Evolutionary conservation across 2,888 invertebrate species (phyloP), one percentile per base, ranked within the genome.

Genomic region (Acanthosoma haemorrhoidale): DNA sequence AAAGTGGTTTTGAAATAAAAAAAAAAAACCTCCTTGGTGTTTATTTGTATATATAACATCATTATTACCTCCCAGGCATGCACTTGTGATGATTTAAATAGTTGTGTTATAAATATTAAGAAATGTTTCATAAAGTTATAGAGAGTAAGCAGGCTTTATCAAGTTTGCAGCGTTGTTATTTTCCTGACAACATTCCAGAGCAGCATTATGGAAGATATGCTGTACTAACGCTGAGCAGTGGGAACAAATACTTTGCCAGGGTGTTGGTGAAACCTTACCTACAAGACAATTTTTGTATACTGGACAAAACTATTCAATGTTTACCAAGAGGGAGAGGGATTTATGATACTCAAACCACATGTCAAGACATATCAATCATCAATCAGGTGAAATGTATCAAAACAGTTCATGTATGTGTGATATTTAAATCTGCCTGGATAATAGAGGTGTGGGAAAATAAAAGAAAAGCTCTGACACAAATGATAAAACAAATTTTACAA

Each of bases 401-500:
- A 61, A 69, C 67, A 16, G 60, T 75, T 18, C 66, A 67, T 63
- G n/a, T 76, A 8, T 71, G 75, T 38, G 29, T 76, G 29, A 72
- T 76, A 39, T 74, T 76, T 29, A 71, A 73, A 39, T 61, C 69
- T 69, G 57, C 74, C 15, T 36, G 67, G 13, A 68, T 74, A 18
- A 59, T 69, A 4, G 59, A 67, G 4, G 70, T 61, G 8, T 76
- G 75, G 75, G 74, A 72, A 43, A 60, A 70, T 9, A 69, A 74
- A 64, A 32, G 15, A 11, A 31, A 29, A 29, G 39, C 41, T 4
- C 57, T 74, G 21, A 18, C 39, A 11, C 63, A 72, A 31, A 51
- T 76, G 16, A 70, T 76, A 25, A 74, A 73, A 58, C 75, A 76
- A 60, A 72, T 78, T 58, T 73, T 78, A 29, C 76, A 76, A 67